phyloP scores from a whole-genome alignment of 2,888 invertebrate species.

The Tholera decimalis region DNA sequence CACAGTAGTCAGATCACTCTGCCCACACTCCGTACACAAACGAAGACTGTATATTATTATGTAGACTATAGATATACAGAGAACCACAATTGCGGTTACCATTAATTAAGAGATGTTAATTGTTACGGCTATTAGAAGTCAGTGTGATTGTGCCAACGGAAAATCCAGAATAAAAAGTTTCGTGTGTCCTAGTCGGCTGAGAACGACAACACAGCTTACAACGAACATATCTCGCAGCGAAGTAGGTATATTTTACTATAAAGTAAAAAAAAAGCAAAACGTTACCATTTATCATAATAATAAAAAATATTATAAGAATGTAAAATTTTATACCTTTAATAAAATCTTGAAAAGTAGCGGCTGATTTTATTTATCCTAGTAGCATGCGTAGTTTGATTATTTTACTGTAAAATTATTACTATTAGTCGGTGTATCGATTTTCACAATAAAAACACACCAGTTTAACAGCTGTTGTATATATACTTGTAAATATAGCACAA shows the following conservation, averaged over 20 bases:
- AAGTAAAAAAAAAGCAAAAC: conserved; percentile 64
- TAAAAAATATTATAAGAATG: conserved; percentile 78
- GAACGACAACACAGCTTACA: conserved; percentile 65
- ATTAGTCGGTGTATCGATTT: conserved; percentile 29
- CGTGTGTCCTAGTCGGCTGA: conserved; percentile 75
- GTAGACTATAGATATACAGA: conserved; percentile 75
- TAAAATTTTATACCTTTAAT: conserved; percentile 89
- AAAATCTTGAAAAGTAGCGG: conserved; percentile 81
- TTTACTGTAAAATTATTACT: conserved; percentile 26
- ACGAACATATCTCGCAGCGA: conserved; percentile 66
- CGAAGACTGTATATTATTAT: conserved; percentile 82
- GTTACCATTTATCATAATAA: conserved; percentile 77
- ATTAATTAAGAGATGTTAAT: conserved; percentile 66
- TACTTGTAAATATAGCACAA: conserved; percentile 60
- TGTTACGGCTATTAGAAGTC: conserved; percentile 61
- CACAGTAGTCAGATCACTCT: conserved; percentile 70
- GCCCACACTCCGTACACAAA: conserved; percentile 71
- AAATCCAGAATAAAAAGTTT: conserved; percentile 59
- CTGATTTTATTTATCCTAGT: conserved; percentile 70
- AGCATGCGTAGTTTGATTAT: conserved; percentile 53
- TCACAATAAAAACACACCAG: conserved; percentile 27
- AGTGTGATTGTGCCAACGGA: conserved; percentile 72
- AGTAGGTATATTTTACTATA: conserved; percentile 64
- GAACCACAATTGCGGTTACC: conserved; percentile 73
- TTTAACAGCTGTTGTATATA: conserved; percentile 53